Conservation (phyloP, 2,797 vertebrate genomes). For the Peromyscus attwateri region DNA sequence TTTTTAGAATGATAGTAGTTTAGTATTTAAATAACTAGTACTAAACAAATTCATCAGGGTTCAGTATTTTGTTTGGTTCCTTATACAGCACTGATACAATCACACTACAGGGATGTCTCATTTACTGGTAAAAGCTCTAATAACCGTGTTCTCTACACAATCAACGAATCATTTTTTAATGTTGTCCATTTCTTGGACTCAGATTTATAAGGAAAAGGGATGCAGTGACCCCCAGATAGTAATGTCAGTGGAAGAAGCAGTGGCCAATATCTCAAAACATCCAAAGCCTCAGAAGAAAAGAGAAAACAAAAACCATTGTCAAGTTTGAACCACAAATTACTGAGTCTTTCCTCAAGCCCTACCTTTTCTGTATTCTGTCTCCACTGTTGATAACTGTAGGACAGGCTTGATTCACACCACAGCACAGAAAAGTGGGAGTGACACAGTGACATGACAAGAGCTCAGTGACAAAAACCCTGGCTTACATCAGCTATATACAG, state of each 20-base stretch:
- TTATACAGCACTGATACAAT: background rate
- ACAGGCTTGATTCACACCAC: constrained; percentile 27
- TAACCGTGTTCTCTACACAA: background rate
- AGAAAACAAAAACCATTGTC: background rate
- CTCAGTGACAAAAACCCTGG: background rate
- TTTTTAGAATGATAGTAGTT: constrained; percentile 50
- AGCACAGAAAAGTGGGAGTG: constrained; percentile 4
- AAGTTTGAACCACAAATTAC: constrained; percentile 2
- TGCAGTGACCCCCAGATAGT: background rate
- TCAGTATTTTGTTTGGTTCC: constrained; percentile 26
- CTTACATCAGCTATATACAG: background rate
- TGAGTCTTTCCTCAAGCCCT: background rate
- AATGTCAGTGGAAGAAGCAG: background rate
- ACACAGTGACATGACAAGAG: background rate
- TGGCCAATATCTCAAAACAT: background rate
- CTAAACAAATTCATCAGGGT: background rate
- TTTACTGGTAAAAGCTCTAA: background rate
- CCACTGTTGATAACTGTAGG: background rate
- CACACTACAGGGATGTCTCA: background rate
- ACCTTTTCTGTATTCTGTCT: constrained; percentile 23
- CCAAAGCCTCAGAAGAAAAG: background rate
- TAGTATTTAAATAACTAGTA: constrained; percentile 50
- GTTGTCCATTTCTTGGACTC: background rate
- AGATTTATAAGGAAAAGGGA: background rate
- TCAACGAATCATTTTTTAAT: background rate